These are phyloP conservation scores for Halocynthia aurantium DNA, from an alignment of 23 tunicate species.

Conservation along the genomic window DNA sequence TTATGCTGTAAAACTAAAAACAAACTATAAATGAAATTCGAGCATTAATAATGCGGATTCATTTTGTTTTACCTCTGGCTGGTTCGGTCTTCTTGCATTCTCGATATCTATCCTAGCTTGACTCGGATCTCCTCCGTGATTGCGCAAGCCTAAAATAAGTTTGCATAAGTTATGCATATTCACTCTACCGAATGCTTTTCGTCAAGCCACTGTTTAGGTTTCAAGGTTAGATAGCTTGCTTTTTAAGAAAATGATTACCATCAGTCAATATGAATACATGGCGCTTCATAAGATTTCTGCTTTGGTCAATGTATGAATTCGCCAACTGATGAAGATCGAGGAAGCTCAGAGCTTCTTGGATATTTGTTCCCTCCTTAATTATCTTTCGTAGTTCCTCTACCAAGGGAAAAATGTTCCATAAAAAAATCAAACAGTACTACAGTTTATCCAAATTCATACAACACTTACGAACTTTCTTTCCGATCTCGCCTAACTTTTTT, in stretches of 20 bases:
- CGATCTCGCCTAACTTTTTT: conserved; percentile 21
- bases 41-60: not conserved
- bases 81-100: not conserved
- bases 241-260: conserved; percentile 22
- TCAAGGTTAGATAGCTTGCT: no score
- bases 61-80: conserved; percentile 11
- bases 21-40: not conserved
- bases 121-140: conserved; percentile 22
- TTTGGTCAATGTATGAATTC: conserved; percentile 23
- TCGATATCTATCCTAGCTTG: conserved; percentile 9
- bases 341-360: conserved; percentile 5
- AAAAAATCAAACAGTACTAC: not conserved
- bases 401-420: not conserved
- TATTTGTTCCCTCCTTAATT: conserved; percentile 30
- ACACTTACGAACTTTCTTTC: conserved; percentile 31
- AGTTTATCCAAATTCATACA: not conserved
- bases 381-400: conserved; percentile 16
- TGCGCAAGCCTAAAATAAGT: not conserved
- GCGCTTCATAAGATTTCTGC: conserved; percentile 13
- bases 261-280: conserved; percentile 54
- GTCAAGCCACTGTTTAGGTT: no score
- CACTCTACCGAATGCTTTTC: no score
- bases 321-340: conserved; percentile 14
- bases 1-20: conserved; percentile 68
- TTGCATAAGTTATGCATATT: no score